phyloP scores from a whole-genome alignment of 2,113 vertebrate genomes.

The Seriola dumerili region DNA sequence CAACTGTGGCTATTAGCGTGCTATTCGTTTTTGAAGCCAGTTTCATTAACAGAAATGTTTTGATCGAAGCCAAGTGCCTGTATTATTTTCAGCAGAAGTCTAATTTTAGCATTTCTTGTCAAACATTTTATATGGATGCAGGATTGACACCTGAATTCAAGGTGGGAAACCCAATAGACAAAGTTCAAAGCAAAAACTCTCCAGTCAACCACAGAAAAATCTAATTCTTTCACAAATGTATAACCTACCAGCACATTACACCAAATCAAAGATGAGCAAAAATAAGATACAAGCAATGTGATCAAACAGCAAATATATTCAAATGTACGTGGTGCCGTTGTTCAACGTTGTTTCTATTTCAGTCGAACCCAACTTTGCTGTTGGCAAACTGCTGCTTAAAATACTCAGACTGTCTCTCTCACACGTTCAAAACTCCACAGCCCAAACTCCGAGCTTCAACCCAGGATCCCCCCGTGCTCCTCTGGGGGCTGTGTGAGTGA shows the following conservation, averaged over 20 bases:
- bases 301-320: background rate
- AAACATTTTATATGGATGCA: background rate
- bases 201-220: background rate
- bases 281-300: background rate
- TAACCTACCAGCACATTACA: background rate
- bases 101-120: too few relatives aligned
- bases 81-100: background rate
- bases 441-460: slow-evolving; percentile 21
- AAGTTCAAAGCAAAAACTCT: background rate
- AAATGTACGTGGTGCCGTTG: background rate
- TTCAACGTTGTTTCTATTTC: background rate
- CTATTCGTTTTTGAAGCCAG: background rate
- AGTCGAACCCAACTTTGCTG: background rate
- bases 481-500: slow-evolving; percentile 55
- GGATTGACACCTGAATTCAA: background rate
- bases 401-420: background rate
- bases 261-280: background rate
- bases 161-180: background rate
- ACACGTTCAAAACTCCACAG: slow-evolving; percentile 1
- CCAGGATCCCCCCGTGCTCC: slow-evolving; percentile 44
- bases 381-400: background rate
- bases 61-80: background rate
- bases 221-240: background rate
- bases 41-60: too few relatives aligned
- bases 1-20: too few relatives aligned